Evolutionary conservation across 2,888 invertebrate genomes (phyloP), one percentile per base, ranked within the genome.

Genomic region (Rhamnusium bicolor): DNA sequence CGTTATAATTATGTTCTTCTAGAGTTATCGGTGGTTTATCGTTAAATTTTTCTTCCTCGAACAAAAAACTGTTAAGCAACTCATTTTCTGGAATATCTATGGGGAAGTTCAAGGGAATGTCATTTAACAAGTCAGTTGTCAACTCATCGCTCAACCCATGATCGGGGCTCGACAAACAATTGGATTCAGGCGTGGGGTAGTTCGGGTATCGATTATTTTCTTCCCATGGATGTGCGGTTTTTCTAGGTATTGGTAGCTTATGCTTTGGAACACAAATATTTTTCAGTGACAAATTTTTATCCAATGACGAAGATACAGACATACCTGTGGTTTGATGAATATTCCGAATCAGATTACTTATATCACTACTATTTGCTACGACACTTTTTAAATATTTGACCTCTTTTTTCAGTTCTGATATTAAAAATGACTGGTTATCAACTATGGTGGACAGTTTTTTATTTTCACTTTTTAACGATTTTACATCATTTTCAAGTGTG

Each of bases 311-410:
- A 54, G 85, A 83, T 61, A 86, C 84, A 65, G 83, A 83, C 85
- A 88, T 85, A 80, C 87, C 87, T 79, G 88, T 86, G 73, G 80
- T 86, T 10, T 79, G 76, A 74, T 86, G 83, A 69, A 92, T 88
- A 0, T 88, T 87, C 74, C 87, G 88, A n/a, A 91, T 82, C 14
- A 92, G 83, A 21, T 84, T 87, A 5, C 90, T 86, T 24, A 92
- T 90, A 72, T 89, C 89, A 1, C 89, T 87, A 75, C 89, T 89
- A 81, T 92, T 92, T 10, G 89, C 88, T 27, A 92, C 80, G 1
- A 92, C 87, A 71, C 88, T 90, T 80, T 89, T 89, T 47, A 91
- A 86, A 81, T 92, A 92, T 54, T 87, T 86, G 2, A 91, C 89
- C 81, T 92, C 91, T 14, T 88, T 87, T 58, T 87, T 87, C 10